These are phyloP conservation scores for Drosophila vallismaia DNA, from an alignment of 2,888 invertebrate species.

Conservation along the genomic window DNA sequence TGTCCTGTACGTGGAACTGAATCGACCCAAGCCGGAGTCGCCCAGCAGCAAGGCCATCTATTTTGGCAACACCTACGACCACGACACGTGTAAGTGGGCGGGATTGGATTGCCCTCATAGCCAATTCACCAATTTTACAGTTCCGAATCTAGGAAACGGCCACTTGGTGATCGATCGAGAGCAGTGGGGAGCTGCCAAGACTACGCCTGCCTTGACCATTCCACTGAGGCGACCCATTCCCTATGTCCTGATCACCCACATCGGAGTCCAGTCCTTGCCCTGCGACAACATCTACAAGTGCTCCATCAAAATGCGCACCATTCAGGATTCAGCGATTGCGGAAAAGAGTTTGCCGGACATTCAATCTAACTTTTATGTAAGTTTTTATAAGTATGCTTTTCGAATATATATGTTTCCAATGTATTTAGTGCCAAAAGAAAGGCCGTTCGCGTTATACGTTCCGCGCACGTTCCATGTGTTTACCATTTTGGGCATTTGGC, in stretches of 20 bases:
- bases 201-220: conserved; percentile 60
- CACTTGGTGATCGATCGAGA: conserved; percentile 82
- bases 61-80: conserved; percentile 82
- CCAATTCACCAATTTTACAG: conserved; percentile 74
- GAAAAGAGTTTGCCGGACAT: conserved; percentile 84
- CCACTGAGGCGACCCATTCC: conserved; percentile 83
- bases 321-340: conserved; percentile 84
- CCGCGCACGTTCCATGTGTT: conserved; percentile 46
- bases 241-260: conserved; percentile 85
- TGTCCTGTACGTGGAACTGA: conserved; percentile 77
- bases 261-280: conserved; percentile 83
- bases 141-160: conserved; percentile 84
- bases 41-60: conserved; percentile 62
- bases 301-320: conserved; percentile 83
- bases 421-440: conserved; percentile 16
- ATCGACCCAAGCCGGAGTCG: conserved; percentile 42
- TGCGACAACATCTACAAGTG: conserved; percentile 84
- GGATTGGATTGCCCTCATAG: conserved; percentile 34
- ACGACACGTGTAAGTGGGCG: conserved; percentile 81
- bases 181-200: conserved; percentile 83
- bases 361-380: conserved; percentile 83
- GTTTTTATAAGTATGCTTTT: conserved; percentile 48
- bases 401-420: conserved; percentile 9
- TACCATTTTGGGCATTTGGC: conserved; percentile 37
- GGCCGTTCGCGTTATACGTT: conserved; percentile 22